Percentiles rank a stretch among this genome's conserved stretches.
Evolutionary conservation across 2,797 vertebrate genomes (phyloP).

Genomic region (Megalops cyprinoides): DNA sequence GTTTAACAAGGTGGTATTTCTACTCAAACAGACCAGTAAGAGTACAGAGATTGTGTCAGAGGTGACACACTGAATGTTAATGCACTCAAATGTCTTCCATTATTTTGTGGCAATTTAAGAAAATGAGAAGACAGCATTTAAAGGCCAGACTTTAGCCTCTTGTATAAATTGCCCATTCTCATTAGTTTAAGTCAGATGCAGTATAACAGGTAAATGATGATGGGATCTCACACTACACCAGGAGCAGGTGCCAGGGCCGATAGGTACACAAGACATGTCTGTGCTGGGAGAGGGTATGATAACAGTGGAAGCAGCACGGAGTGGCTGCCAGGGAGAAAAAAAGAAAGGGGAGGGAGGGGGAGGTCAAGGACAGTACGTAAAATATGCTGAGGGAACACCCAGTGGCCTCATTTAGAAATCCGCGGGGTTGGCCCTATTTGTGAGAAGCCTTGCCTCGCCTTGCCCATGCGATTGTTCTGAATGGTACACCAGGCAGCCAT

Average conservation of each 20-base stretch:
- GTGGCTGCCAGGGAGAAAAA: not conserved
- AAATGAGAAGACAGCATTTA: not conserved
- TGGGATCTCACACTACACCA: not conserved
- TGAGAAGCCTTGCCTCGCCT: not conserved
- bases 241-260: not conserved
- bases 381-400: not conserved
- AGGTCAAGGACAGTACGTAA: not conserved
- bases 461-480: not conserved
- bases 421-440: not conserved
- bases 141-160: not conserved
- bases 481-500: constrained; percentile 26
- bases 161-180: not conserved
- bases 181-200: not conserved
- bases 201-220: not conserved
- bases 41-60: not conserved
- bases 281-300: not conserved
- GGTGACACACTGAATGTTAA: not conserved
- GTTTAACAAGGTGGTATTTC: not conserved
- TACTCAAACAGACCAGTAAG: not conserved
- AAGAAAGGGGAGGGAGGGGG: not conserved
- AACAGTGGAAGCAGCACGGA: constrained; percentile 4
- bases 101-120: not conserved
- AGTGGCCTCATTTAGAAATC: constrained; percentile 10
- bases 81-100: not conserved
- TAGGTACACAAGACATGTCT: not conserved